Evolutionary conservation across 2,113 vertebrate genomes (phyloP), one percentile per base, ranked within the genome.

Genomic region (Paralichthys olivaceus): DNA sequence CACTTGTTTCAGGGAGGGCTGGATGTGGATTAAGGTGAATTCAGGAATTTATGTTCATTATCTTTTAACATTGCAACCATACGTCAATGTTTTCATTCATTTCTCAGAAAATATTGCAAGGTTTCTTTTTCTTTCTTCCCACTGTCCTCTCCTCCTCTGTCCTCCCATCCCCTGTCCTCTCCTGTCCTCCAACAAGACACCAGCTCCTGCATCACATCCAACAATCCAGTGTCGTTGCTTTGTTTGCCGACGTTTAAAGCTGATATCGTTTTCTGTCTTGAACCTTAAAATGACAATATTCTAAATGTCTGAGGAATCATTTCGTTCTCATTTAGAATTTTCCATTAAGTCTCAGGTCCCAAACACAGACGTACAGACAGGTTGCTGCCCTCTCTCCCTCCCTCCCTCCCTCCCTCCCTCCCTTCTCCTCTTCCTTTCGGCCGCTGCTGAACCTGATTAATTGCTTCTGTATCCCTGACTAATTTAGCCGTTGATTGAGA

Each of bases 401-500:
- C 51, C 34, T 12, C 32, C 37, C 22, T 28, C 17, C 56, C 26
- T 6, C 25, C 54, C 23, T 11, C 56, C 7, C 25, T 25, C 28
- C 19, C 56, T 37, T 43, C 2, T 0, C 34, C 34, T 37, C 57
- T 45, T 67, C 70, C 78, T 63, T 58, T 28, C 17, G 20, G 60
- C 59, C 9, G 15, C 64, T 25, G 62, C 66, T 69, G 59, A 75
- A 60, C 73, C 75, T 76, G 75, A 89, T 87, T 88, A 85, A 80
- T 85, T 84, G 78, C 78, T 76, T 77, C 72, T 22, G 29, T 32
- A 57, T 87, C 86, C 59, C n/a, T 66, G 61, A 49, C 68, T 84
- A 69, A 80, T 82, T 87, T 64, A 51, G 69, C 40, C 29, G 77
- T 63, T 83, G 71, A 85, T 84, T 74, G 81, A 88, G 79, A 75